These are phyloP conservation scores for Hiodon alosoides DNA, from an alignment of 2,113 vertebrate species.

Conservation along the genomic window DNA sequence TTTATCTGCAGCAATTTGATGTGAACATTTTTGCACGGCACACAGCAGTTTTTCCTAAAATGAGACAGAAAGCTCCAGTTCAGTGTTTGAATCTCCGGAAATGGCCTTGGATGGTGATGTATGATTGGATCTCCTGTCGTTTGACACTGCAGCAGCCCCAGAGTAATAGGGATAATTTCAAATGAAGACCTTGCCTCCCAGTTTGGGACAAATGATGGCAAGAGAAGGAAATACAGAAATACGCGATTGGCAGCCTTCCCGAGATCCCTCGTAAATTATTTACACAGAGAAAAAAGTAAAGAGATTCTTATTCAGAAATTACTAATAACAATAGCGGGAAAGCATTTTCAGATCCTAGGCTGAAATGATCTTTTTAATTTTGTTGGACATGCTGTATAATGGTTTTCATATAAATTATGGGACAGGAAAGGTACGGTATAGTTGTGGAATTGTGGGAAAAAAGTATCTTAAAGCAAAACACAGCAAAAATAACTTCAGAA, in stretches of 20 bases:
- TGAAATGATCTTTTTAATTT: no score
- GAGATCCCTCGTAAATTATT: constrained; percentile 30
- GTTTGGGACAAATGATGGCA: constrained; percentile 27
- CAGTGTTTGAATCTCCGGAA: constrained; percentile 11
- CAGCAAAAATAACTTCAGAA: no score
- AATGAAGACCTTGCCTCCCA: constrained; percentile 1
- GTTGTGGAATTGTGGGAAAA: no score
- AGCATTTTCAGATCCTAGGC: no score
- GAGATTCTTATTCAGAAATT: background rate
- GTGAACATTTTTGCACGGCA: background rate
- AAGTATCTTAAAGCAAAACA: no score
- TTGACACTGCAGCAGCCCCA: background rate
- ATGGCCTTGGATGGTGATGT: constrained; percentile 22
- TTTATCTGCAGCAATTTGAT: constrained; percentile 3
- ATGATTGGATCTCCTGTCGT: constrained; percentile 15
- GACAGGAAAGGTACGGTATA: no score
- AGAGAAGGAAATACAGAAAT: constrained; percentile 31
- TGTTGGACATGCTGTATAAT: no score
- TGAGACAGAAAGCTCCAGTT: background rate
- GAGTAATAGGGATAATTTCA: constrained; percentile 23
- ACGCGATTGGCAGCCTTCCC: constrained; percentile 5
- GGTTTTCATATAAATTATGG: no score
- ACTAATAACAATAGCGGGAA: no score
- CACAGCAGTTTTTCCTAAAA: background rate
- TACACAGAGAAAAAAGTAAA: constrained; percentile 3